phyloP scores from a whole-genome alignment of 2,113 vertebrate species.

The Trogon melanurus region DNA sequence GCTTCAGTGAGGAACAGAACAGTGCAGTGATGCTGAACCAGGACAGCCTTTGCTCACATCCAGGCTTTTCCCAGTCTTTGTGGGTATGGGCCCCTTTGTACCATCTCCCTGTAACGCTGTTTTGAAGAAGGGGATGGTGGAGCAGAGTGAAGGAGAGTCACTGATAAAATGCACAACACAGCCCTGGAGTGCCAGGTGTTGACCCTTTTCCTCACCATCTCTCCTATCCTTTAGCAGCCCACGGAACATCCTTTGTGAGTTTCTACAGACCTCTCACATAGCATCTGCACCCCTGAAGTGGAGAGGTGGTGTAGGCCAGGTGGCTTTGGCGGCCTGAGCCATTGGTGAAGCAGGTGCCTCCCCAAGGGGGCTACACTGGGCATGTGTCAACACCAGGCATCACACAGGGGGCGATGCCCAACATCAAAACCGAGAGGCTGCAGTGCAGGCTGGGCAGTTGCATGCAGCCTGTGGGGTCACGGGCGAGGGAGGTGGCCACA shows the following conservation, averaged over 20 bases:
- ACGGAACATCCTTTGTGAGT: neutral
- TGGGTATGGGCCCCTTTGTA: neutral
- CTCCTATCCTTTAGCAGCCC: neutral
- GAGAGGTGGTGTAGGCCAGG: fast-evolving
- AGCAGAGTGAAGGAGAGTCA: neutral
- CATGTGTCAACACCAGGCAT: neutral
- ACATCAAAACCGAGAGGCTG: neutral
- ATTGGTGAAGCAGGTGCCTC: neutral
- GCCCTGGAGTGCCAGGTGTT: neutral
- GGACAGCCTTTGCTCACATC: neutral
- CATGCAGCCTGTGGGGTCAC: fast-evolving
- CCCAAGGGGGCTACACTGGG: neutral
- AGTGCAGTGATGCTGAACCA: neutral
- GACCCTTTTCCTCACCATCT: neutral
- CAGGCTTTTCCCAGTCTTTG: neutral
- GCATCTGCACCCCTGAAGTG: neutral
- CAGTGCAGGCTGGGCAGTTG: neutral
- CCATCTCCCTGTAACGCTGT: neutral
- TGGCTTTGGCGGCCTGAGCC: neutral
- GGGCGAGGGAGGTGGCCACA: neutral
- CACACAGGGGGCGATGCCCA: fast-evolving
- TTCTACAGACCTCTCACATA: neutral
- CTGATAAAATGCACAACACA: neutral
- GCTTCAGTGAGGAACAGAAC: neutral
- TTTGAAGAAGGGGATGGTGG: neutral